Base-by-base conservation (phyloP, 1,140 invertebrate species). In the Drosophila baimaii region DNA sequence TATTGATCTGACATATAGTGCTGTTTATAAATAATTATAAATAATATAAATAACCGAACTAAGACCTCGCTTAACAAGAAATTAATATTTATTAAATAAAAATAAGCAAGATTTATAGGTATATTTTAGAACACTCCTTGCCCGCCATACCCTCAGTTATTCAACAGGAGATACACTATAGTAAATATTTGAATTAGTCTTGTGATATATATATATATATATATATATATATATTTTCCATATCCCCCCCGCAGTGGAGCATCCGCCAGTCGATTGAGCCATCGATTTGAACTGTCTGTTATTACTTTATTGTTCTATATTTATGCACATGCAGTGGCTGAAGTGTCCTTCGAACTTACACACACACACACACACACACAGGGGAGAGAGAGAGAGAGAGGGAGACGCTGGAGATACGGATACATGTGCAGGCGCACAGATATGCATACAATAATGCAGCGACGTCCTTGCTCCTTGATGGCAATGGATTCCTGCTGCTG, bases 301-400 rank as follows among this genome's bases (percentile, higher is more conserved):
- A 76, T 76, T 76, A 57, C 62, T 66, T 68, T 76, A 76, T 77
- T 77, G 72, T 76, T 46, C 73, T 76, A 76, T 77, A 76, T 77
- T 77, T 77, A 77, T 57, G 68, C 39, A 51, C 72, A 63, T 49
- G 33, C 73, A 46, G 43, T 51, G 46, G 44, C 47, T 55, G 31
- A 10, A 63, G 58, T 57, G 73, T 71, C 69, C 69, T 72, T 72
- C 69, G 69, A 39, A 57, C 25, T 46, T 51, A 12, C 35, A 39
- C 46, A 49, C 29, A 23, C 23, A 23, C n/a, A 37, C 27, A 52
- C 37, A 69, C 17, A 41, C 1, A 4, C n/a, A n/a, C n/a, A n/a
- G n/a, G 1, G 19, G 27, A 2, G 49, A 19, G 3, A 29, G 47
- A 19, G 13, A 35, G 33, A 35, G 13, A 15, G 5, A 15, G n/a